Evolutionary conservation across 2,113 vertebrate species (phyloP).

Genomic region (Trachemys scripta): DNA sequence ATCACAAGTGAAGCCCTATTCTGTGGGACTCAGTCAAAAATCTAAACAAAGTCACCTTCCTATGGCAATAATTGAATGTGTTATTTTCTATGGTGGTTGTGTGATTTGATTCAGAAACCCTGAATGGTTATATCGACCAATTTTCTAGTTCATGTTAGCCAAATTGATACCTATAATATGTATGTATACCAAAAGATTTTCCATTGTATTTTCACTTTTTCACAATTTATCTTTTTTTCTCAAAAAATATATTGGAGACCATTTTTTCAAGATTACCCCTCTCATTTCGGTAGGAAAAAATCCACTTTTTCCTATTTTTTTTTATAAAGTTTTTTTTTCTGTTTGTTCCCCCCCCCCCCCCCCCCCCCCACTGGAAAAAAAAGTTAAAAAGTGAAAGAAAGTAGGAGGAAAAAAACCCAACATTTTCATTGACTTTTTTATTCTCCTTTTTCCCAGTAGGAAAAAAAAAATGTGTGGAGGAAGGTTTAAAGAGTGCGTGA

Average conservation of each 20-base stretch:
- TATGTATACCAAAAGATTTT: too few species aligned
- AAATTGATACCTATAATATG: neutral
- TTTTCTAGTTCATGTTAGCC: neutral
- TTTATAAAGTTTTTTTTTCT: too few species aligned
- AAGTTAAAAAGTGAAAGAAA: neutral
- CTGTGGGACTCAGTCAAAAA: neutral
- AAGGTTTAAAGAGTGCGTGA: neutral
- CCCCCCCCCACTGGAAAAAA: neutral
- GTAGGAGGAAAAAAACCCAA: neutral
- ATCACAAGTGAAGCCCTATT: neutral
- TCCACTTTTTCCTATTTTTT: too few species aligned
- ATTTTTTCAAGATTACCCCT: too few species aligned
- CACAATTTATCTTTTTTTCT: too few species aligned
- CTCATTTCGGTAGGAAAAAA: too few species aligned
- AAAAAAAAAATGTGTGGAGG: neutral
- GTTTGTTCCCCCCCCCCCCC: too few species aligned
- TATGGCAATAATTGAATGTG: neutral
- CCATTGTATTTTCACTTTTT: too few species aligned
- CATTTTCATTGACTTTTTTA: neutral
- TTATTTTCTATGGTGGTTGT: neutral
- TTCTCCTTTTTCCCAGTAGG: neutral
- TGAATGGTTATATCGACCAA: neutral
- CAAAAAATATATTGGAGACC: too few species aligned
- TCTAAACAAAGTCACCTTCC: neutral
- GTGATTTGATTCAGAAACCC: neutral